Evolutionary conservation across 2,888 invertebrate genomes (phyloP).

Genomic region (Phengaris alcon): DNA sequence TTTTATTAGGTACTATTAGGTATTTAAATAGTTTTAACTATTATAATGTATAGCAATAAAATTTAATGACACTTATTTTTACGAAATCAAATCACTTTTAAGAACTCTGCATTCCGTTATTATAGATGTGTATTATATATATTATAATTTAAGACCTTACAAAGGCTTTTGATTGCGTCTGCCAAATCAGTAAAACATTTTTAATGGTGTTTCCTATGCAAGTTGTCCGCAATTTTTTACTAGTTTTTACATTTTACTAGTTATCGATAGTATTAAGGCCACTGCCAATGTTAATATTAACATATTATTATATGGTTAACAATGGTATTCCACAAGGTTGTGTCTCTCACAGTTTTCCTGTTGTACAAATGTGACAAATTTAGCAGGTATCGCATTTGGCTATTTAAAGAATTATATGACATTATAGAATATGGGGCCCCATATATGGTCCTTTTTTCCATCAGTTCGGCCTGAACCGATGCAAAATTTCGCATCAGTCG

Average conservation of each 20-base stretch:
- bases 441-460: too few species aligned
- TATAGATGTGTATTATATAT: too few species aligned
- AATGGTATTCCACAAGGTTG: constrained; percentile 8
- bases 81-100: neutral
- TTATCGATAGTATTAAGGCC: neutral
- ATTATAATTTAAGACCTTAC: neutral
- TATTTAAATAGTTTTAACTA: neutral
- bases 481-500: too few species aligned
- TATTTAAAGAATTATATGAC: neutral
- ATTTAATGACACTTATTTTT: neutral
- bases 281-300: neutral
- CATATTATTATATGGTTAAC: neutral
- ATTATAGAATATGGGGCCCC: neutral
- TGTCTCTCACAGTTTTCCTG: neutral
- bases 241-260: neutral
- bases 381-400: neutral
- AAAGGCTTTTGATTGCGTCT: neutral
- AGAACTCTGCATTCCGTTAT: too few species aligned
- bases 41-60: neutral
- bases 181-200: neutral
- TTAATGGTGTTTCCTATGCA: neutral
- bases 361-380: constrained; percentile 5
- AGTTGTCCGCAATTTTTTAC: neutral
- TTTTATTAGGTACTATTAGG: neutral
- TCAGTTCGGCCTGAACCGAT: too few species aligned